Base-by-base conservation (phyloP, 2,797 vertebrate genomes). In the Taenioides sp. region DNA sequence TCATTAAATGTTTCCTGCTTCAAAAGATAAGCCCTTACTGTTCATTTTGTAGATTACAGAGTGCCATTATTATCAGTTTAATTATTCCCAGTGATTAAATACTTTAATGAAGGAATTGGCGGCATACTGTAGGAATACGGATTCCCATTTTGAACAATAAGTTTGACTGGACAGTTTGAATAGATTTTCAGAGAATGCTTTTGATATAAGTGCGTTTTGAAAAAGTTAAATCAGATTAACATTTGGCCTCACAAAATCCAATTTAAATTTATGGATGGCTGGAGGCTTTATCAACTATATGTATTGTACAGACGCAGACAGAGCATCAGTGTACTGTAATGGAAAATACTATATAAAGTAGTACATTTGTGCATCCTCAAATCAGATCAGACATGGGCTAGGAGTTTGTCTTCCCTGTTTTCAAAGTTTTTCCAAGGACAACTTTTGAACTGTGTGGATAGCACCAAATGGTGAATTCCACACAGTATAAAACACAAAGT, bases 41-140 rank as follows among this genome's bases (percentile, higher is more conserved):
- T 92, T 89, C 73, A 90, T 92, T 89, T 87, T 79, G 77, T 75
- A 90, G 88, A 93, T 92, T 87, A 84, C 74, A 78, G 88, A 90
- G 85, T 90, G 80, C 75, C 88, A 88, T 91, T 88, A 90, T 91
- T 90, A 93, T 93, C 91, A 84, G 78, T 88, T 90, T 91, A 92
- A 93, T 91, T 92, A 92, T 92, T 91, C 43, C 43, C 78, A 86
- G 81, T 83, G 89, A 91, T 88, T 88, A 89, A 83, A 80, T 74
- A 61, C 65, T 87, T 83, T 88, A 92, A 92, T 94, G 86, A 92
- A 91, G 84, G 88, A 87, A 90, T 87, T 75, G 87, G 88, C 89
- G 84, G 75, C 72, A 82, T 80, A 66, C 34, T 79, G 72, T 75
- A 91, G 87, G 80, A 84, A 74, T 72, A 73, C 84, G 80, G 76